Conservation (phyloP, 2,797 vertebrate species). For the Caiman crocodilus region DNA sequence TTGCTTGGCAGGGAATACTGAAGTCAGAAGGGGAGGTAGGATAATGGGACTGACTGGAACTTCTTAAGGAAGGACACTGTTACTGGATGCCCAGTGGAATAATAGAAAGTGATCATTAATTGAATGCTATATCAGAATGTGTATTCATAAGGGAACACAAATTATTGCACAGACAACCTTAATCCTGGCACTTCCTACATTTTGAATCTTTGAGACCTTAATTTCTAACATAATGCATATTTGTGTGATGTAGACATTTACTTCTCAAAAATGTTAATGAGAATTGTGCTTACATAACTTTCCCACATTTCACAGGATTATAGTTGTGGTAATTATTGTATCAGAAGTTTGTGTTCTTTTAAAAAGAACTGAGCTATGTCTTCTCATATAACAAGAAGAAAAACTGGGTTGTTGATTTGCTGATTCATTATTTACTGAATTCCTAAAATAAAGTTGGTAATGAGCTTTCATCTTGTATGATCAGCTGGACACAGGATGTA, state of each 20-base stretch:
- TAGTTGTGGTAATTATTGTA: not conserved
- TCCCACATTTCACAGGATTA: not conserved
- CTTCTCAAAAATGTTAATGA: not conserved
- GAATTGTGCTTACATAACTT: not conserved
- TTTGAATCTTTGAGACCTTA: not conserved
- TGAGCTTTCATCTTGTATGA: not conserved
- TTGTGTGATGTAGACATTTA: not conserved
- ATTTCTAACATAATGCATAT: not conserved
- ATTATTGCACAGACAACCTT: not conserved
- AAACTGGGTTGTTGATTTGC: not conserved
- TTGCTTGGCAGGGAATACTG: too few relatives aligned
- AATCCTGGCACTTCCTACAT: not conserved
- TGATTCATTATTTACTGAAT: not conserved
- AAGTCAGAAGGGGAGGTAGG: not conserved
- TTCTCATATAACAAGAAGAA: slow-evolving; percentile 2
- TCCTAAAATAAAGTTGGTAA: not conserved
- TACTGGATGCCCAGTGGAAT: not conserved
- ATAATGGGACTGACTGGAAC: not conserved
- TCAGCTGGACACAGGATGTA: not conserved
- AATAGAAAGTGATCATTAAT: not conserved
- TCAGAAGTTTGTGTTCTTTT: not conserved
- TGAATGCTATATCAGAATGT: not conserved
- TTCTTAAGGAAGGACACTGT: not conserved
- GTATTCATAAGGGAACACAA: not conserved
- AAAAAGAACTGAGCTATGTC: not conserved